phyloP scores from a whole-genome alignment of 2,113 vertebrate species.

The Mionectes macconnelli region DNA sequence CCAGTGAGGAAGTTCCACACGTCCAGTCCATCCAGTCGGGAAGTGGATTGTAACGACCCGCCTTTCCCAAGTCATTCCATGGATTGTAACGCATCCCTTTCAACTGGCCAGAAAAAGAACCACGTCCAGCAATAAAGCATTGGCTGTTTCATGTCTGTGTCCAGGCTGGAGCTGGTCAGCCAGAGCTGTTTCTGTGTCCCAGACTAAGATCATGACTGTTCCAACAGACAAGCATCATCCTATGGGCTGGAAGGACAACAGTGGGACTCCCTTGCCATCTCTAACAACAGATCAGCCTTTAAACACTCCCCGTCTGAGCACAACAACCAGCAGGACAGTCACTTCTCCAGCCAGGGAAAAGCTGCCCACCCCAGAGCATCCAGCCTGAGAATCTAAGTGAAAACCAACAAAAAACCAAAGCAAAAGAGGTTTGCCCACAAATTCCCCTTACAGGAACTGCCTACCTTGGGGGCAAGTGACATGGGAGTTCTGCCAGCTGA shows the following conservation, averaged over 20 bases:
- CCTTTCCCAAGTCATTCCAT: not conserved
- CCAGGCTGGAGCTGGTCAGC: not conserved
- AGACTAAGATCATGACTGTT: not conserved
- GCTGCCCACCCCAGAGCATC: not conserved
- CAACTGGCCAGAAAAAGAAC: not conserved
- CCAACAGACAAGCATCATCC: not conserved
- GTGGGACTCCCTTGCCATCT: not conserved
- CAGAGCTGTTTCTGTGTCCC: not conserved
- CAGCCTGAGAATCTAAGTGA: not conserved
- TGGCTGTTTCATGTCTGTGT: not conserved
- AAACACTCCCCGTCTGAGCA: not conserved
- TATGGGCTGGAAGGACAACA: not conserved
- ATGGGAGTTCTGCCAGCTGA: not conserved
- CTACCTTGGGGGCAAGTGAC: not conserved
- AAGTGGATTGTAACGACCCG: not conserved
- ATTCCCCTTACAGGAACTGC: not conserved
- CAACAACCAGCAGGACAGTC: not conserved
- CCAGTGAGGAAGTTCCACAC: not conserved
- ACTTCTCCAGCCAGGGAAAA: not conserved
- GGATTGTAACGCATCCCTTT: not conserved
- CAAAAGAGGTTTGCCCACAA: not conserved
- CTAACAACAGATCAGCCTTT: not conserved
- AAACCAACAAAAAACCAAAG: not conserved
- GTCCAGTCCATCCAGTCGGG: not conserved
- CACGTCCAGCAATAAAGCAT: not conserved